Evolutionary conservation across 2,888 invertebrate genomes (phyloP).

Genomic region (Lymantria dispar): DNA sequence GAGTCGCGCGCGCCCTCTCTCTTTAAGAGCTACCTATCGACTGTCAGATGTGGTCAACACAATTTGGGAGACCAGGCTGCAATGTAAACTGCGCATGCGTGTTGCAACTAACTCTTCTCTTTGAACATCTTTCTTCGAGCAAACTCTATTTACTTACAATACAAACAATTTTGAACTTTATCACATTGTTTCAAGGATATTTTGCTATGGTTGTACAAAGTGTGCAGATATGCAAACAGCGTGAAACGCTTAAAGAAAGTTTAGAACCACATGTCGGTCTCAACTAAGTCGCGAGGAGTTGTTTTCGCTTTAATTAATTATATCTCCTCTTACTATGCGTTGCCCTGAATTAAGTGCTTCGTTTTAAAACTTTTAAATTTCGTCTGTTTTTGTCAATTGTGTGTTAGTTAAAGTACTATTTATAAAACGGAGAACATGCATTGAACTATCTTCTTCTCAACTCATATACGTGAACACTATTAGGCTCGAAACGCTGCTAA

Average conservation of each 20-base stretch:
- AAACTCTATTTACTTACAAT: constrained; percentile 21
- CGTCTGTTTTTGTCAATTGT: no score
- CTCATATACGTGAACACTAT: no score
- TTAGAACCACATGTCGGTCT: constrained; percentile 53
- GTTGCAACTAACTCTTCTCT: constrained; percentile 58
- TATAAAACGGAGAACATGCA: no score
- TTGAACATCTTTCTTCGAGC: constrained; percentile 43
- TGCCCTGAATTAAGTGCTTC: not conserved
- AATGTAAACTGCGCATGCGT: constrained; percentile 67
- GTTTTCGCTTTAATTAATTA: constrained; percentile 50
- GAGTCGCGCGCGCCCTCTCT: constrained; percentile 45
- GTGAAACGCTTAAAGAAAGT: constrained; percentile 61
- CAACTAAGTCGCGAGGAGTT: constrained; percentile 47
- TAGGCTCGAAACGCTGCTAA: no score
- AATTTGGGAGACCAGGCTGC: constrained; percentile 65
- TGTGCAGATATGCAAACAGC: constrained; percentile 37
- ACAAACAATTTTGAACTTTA: constrained; percentile 38
- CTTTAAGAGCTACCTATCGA: constrained; percentile 50
- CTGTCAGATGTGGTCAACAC: constrained; percentile 35
- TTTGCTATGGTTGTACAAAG: constrained; percentile 5
- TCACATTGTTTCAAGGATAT: constrained; percentile 20
- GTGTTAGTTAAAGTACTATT: no score
- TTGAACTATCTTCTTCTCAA: no score
- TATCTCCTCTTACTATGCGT: constrained; percentile 27
- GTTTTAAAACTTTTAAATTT: no score